A percentile compares a stretch with the other conserved stretches of the same genome.
Conservation (phyloP, 2,888 invertebrate species). For the Cordilura impudica region DNA sequence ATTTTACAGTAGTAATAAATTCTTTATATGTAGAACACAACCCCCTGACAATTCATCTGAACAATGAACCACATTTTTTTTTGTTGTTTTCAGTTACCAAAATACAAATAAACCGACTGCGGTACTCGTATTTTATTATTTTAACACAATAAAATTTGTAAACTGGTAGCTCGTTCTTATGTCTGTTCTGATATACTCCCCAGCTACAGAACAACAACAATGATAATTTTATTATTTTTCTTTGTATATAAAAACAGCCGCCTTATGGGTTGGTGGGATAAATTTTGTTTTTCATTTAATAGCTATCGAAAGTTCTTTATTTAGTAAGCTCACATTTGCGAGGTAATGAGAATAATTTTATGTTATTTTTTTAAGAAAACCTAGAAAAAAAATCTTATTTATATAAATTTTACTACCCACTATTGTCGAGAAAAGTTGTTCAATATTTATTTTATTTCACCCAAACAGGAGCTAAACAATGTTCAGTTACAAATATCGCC, state of each 20-base stretch:
- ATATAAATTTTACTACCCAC: slow-evolving; percentile 26
- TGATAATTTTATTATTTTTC: not conserved
- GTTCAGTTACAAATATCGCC: not conserved
- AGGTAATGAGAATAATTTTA: slow-evolving; percentile 16
- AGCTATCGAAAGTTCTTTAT: not conserved
- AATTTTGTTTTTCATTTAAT: slow-evolving; percentile 7
- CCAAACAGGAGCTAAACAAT: not conserved
- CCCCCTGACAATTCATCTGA: slow-evolving; percentile 12
- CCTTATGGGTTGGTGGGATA: not conserved
- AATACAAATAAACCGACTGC: slow-evolving; percentile 38
- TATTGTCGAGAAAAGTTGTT: slow-evolving; percentile 22
- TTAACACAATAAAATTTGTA: slow-evolving; percentile 56
- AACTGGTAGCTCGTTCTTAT: not conserved
- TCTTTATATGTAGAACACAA: slow-evolving; percentile 15
- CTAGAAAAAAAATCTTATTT: slow-evolving; percentile 35
- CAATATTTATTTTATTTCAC: slow-evolving; percentile 46
- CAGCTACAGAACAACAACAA: not conserved
- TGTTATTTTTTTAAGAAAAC: slow-evolving; percentile 8
- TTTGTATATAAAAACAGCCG: not conserved
- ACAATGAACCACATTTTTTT: not conserved
- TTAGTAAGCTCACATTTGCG: not conserved
- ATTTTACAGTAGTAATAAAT: slow-evolving; percentile 60
- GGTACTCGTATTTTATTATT: slow-evolving; percentile 58
- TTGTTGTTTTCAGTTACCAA: not conserved
- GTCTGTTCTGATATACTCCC: not conserved